Percentiles rank a stretch among this genome's conserved stretches.
These are phyloP conservation scores for Pedetes capensis DNA, from an alignment of 2,113 vertebrate genomes.

Conservation along the genomic window DNA sequence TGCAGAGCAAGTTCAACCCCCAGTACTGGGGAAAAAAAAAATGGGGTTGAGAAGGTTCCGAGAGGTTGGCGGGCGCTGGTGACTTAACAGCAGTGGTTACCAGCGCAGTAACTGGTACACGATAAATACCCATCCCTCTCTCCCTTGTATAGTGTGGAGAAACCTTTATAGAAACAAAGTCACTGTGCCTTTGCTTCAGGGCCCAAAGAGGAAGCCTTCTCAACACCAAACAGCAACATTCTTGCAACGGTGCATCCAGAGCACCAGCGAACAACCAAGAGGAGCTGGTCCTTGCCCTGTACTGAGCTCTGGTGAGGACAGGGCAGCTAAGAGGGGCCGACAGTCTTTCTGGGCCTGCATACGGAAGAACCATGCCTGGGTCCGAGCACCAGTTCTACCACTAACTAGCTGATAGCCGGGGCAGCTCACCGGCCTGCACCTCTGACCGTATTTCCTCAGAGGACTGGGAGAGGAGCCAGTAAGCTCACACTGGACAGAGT, in stretches of 20 bases:
- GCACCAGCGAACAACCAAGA: neutral
- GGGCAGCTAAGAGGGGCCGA: accelerated
- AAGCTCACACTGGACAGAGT: no score
- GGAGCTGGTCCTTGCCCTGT: accelerated
- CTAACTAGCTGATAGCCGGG: no score
- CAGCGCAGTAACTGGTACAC: neutral
- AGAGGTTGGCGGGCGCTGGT: neutral
- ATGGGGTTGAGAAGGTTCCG: neutral
- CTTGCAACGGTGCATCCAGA: accelerated
- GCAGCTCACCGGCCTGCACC: neutral
- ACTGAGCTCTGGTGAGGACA: accelerated
- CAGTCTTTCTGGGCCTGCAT: accelerated
- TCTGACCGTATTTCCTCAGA: neutral
- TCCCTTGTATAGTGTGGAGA: no score
- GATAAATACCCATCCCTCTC: accelerated
- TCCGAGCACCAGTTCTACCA: accelerated
- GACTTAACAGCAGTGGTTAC: accelerated
- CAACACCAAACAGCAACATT: accelerated
- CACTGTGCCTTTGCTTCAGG: accelerated
- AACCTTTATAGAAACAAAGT: neutral
- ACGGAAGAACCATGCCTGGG: accelerated
- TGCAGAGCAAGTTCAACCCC: no score
- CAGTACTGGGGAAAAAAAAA: no score
- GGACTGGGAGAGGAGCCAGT: neutral
- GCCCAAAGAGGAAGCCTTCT: neutral